These are phyloP conservation scores for Gila robusta DNA, from an alignment of 2,797 vertebrate species.

Conservation along the genomic window DNA sequence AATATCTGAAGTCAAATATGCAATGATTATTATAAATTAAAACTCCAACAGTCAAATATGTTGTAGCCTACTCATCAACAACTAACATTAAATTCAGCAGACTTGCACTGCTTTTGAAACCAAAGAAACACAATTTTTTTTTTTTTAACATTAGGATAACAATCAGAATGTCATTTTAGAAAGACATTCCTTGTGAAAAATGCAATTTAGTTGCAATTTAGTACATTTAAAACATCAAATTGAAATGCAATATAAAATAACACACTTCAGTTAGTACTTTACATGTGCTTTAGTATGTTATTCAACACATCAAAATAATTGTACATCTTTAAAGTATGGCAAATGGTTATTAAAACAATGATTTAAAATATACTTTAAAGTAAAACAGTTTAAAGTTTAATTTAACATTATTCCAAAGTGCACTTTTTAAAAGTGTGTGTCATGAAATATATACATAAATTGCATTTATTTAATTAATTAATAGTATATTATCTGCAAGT, in stretches of 20 bases:
- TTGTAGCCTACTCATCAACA: neutral
- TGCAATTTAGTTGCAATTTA: neutral
- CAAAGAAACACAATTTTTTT: no score
- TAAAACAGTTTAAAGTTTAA: neutral
- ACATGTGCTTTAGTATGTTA: neutral
- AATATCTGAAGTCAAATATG: neutral
- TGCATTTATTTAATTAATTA: neutral
- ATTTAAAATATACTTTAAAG: neutral
- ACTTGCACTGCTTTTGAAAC: neutral
- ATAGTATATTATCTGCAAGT: neutral
- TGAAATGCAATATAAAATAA: neutral
- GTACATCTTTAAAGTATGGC: neutral
- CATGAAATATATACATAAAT: neutral
- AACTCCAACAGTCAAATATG: neutral
- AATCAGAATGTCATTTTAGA: neutral
- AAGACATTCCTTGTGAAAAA: neutral
- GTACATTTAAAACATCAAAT: neutral
- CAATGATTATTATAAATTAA: neutral
- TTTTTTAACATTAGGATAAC: no score
- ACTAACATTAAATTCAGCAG: neutral
- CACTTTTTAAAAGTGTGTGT: neutral
- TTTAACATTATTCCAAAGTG: neutral
- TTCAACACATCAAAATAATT: neutral
- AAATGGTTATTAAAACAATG: neutral
- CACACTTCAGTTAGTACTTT: neutral